phyloP scores from a whole-genome alignment of 2,888 invertebrate genomes.

The Seira ritae region DNA sequence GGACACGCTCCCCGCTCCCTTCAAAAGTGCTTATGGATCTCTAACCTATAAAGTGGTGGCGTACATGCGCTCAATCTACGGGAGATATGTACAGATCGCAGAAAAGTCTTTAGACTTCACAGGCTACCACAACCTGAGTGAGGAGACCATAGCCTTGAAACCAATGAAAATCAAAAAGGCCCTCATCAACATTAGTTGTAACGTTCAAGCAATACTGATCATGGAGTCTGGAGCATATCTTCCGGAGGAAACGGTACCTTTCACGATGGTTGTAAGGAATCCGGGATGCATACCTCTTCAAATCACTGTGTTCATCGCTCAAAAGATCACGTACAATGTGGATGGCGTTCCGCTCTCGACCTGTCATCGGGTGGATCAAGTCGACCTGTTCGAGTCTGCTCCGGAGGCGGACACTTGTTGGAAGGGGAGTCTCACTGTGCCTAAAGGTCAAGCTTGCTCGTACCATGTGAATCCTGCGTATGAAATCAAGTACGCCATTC shows the following conservation, averaged over 20 bases:
- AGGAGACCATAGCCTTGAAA: conserved; percentile 9
- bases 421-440: conserved; percentile 40
- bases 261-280: conserved; percentile 36
- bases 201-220: conserved; percentile 20
- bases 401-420: conserved; percentile 48
- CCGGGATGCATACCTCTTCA: conserved; percentile 46
- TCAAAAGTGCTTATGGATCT: conserved; percentile 46
- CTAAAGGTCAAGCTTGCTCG: conserved; percentile 11
- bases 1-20: conserved; percentile 42
- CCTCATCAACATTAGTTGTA: conserved; percentile 39
- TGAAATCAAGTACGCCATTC: conserved; percentile 43
- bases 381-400: conserved; percentile 32
- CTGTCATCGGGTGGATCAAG: conserved; percentile 25
- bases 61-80: conserved; percentile 44
- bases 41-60: conserved; percentile 40
- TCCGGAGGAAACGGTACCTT: conserved; percentile 34
- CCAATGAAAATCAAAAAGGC: conserved; percentile 29
- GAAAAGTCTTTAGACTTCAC: conserved; percentile 39
- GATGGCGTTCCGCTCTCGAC: conserved; percentile 33
- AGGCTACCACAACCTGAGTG: conserved; percentile 49
- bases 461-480: conserved; percentile 7
- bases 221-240: conserved; percentile 37
- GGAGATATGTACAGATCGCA: conserved; percentile 33
- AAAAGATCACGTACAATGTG: conserved; percentile 41
- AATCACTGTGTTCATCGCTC: conserved; percentile 24